A percentile compares a stretch with the other conserved stretches of the same genome.
Evolutionary conservation across 2,797 vertebrate genomes (phyloP).

Genomic region (Melopsittacus undulatus): DNA sequence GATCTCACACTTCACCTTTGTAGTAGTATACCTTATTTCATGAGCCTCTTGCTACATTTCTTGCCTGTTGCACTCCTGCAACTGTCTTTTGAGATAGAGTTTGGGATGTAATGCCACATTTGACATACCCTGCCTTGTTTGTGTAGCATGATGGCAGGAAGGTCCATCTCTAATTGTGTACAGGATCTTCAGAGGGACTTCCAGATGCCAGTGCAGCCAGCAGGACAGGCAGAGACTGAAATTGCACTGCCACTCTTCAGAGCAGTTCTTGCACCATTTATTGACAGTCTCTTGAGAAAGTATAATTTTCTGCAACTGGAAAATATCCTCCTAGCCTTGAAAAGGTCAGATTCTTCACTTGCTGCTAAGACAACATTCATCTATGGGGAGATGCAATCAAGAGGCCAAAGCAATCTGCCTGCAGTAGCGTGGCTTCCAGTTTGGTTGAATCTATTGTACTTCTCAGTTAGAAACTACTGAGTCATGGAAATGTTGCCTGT

Average conservation of each 20-base stretch:
- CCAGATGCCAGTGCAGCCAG: background rate
- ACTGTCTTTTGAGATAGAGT: background rate
- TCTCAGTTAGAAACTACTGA: background rate
- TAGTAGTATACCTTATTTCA: background rate
- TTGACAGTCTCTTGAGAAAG: background rate
- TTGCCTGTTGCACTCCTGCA: background rate
- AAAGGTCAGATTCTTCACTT: background rate
- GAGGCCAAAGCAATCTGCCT: background rate
- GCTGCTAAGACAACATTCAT: background rate
- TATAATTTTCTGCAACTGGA: background rate
- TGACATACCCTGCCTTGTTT: background rate
- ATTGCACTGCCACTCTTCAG: background rate
- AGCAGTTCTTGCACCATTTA: background rate
- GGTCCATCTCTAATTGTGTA: background rate
- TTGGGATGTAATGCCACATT: fast-evolving
- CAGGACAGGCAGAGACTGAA: background rate
- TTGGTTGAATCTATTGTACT: background rate
- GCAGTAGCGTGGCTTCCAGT: background rate
- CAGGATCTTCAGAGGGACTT: background rate
- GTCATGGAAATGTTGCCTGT: background rate
- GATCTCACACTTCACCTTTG: background rate
- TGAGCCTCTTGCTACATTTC: background rate
- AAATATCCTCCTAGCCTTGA: background rate
- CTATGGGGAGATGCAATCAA: background rate
- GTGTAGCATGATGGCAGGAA: fast-evolving